Percentiles rank a stretch among this genome's conserved stretches.
Evolutionary conservation across 2,888 invertebrate species (phyloP).

Genomic region (Lasioglossum zephyrum): DNA sequence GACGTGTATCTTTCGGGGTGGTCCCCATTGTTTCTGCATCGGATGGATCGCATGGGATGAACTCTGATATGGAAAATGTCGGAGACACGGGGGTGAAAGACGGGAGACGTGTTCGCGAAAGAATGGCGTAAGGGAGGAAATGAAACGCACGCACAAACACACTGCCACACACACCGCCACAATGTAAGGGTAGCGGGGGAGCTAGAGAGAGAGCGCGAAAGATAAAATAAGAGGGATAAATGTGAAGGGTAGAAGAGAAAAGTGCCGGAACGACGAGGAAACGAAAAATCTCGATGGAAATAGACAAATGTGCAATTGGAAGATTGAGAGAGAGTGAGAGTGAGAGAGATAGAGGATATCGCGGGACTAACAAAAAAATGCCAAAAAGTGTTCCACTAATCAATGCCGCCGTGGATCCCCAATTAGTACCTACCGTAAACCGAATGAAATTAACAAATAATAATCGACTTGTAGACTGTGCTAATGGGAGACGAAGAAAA

Average conservation of each 20-base stretch:
- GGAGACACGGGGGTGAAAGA: neutral
- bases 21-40: neutral
- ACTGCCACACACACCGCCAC: neutral
- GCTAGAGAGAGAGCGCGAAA: conserved; percentile 12
- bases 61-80: neutral
- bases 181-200: neutral
- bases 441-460: conserved; percentile 35
- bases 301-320: conserved; percentile 2
- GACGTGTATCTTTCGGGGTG: neutral
- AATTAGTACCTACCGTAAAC: conserved; percentile 59
- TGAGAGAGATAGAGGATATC: conserved; percentile 12
- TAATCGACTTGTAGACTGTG: conserved; percentile 63
- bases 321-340: neutral
- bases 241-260: neutral
- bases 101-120: neutral
- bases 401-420: conserved; percentile 71
- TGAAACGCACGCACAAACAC: conserved; percentile 15
- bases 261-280: neutral
- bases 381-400: conserved; percentile 75
- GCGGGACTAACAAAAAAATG: conserved; percentile 67
- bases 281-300: neutral
- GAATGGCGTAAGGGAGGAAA: neutral
- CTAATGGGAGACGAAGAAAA: conserved; percentile 32
- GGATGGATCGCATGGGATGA: neutral
- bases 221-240: conserved; percentile 10